Percentiles rank a stretch among this genome's conserved stretches.
phyloP scores from a whole-genome alignment of 2,888 invertebrate species.

The Calameuta pallipes region DNA sequence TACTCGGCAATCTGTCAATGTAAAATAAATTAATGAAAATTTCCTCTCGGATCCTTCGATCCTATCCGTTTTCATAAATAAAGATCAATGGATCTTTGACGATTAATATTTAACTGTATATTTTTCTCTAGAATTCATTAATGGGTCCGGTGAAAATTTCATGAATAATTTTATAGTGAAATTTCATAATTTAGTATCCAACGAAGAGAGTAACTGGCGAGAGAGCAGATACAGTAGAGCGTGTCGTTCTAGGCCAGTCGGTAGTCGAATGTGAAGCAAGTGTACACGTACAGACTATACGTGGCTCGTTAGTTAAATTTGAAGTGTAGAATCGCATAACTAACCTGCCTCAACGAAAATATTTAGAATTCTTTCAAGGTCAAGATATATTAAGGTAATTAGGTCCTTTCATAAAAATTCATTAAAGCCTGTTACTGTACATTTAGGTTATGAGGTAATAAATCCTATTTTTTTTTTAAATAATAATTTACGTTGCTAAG shows the following conservation, averaged over 20 bases:
- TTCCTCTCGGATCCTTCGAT: constrained; percentile 10
- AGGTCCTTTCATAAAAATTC: not conserved
- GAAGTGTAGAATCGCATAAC: not conserved
- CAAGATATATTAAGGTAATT: not conserved
- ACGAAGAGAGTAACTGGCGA: not conserved
- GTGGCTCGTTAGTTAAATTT: not conserved
- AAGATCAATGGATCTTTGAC: not conserved
- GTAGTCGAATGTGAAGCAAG: not conserved
- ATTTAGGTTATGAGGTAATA: not conserved
- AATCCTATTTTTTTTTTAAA: not conserved
- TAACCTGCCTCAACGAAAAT: not conserved
- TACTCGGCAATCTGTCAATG: constrained; percentile 18
- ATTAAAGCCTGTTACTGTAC: not conserved
- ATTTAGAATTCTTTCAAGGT: not conserved
- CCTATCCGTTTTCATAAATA: not conserved
- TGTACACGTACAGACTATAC: not conserved
- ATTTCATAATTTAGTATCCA: not conserved
- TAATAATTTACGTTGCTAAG: not conserved
- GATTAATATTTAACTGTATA: not conserved
- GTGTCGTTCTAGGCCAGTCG: not conserved
- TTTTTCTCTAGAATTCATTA: not conserved
- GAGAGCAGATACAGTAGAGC: not conserved
- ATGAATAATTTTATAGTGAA: not conserved
- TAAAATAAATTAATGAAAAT: constrained; percentile 39
- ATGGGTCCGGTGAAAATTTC: not conserved